Conservation (phyloP, 2,888 invertebrate species). For the Lycocerus yunnanus region DNA sequence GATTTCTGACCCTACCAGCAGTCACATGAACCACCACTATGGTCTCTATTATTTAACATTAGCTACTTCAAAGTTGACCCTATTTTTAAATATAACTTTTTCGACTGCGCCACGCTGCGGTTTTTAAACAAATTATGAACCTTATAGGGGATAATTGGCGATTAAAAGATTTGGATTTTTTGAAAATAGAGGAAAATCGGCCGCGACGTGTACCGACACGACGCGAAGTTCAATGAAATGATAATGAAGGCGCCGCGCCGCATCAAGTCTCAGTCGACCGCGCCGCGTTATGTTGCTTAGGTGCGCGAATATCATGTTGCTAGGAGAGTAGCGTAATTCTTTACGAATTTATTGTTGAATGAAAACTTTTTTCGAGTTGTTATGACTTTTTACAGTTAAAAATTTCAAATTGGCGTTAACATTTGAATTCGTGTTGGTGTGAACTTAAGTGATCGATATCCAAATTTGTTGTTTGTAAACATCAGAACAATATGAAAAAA, state of each 20-base stretch:
- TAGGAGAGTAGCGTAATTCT: neutral
- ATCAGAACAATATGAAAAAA: constrained; percentile 6
- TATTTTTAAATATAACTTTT: too few species aligned
- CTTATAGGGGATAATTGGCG: neutral
- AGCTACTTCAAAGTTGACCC: too few species aligned
- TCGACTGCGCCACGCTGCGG: too few species aligned
- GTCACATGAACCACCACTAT: neutral
- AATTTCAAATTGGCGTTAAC: neutral
- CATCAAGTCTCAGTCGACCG: constrained; percentile 24
- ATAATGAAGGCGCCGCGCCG: constrained; percentile 22
- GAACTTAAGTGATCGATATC: neutral
- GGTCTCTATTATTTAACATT: neutral
- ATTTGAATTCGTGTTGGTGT: neutral
- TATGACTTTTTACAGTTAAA: neutral
- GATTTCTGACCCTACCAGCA: neutral
- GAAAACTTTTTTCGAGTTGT: neutral
- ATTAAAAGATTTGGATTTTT: neutral
- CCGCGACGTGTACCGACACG: constrained; percentile 11
- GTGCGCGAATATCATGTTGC: neutral
- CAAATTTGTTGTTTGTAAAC: neutral
- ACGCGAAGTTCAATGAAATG: constrained; percentile 21
- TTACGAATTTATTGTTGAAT: neutral
- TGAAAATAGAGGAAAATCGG: constrained; percentile 10
- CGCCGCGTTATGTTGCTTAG: constrained; percentile 18
- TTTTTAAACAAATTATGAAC: too few species aligned